These are phyloP conservation scores for Natrix natrix DNA, from an alignment of 2,797 vertebrate genomes.

Conservation along the genomic window DNA sequence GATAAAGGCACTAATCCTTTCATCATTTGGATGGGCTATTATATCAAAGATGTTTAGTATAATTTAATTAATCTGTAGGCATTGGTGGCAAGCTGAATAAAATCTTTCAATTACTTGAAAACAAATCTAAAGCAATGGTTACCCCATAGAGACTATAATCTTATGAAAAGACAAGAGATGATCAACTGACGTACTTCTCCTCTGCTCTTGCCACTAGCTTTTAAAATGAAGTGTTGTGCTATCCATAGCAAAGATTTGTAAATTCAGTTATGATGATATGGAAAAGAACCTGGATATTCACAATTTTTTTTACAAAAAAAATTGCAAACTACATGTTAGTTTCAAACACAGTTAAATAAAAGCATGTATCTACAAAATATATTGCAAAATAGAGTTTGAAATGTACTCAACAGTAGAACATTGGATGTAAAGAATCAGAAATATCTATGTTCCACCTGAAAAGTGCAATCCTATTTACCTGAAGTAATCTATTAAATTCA, in stretches of 20 bases:
- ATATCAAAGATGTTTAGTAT: neutral
- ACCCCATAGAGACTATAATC: neutral
- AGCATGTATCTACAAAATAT: conserved; percentile 22
- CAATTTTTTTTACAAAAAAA: neutral
- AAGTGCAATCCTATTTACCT: neutral
- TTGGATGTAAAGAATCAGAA: conserved; percentile 12
- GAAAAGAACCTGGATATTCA: conserved; percentile 8
- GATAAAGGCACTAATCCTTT: neutral
- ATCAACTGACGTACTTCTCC: neutral
- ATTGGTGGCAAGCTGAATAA: neutral
- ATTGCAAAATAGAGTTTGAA: neutral
- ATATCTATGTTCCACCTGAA: conserved; percentile 8
- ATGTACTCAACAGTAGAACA: neutral
- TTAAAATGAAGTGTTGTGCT: neutral
- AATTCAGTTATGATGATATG: neutral
- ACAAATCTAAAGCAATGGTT: neutral
- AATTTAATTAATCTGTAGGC: conserved; percentile 15
- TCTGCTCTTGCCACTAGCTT: neutral
- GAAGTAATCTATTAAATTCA: neutral
- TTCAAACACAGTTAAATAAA: neutral
- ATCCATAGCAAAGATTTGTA: conserved; percentile 2
- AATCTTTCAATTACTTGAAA: neutral
- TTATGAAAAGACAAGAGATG: neutral
- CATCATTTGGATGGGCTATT: neutral
- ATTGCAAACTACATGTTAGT: conserved; percentile 43